phyloP scores from a whole-genome alignment of 2,797 vertebrate species.

The Ctenochaetus hawaiiensis region DNA sequence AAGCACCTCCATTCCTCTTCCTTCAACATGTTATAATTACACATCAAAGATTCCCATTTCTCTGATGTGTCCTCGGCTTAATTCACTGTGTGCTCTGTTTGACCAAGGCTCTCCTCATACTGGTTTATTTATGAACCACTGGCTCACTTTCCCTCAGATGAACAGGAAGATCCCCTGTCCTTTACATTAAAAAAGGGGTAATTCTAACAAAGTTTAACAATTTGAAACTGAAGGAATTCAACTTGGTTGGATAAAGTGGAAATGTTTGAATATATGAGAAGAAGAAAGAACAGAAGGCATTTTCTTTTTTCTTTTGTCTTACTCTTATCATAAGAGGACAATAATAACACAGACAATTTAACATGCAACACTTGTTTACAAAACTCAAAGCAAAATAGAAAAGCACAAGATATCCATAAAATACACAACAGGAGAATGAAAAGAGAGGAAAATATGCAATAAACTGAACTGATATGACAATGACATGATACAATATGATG shows the following conservation, averaged over 20 bases:
- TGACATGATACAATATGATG: too few species aligned
- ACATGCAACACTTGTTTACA: too few species aligned
- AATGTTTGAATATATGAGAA: not conserved
- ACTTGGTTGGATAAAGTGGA: not conserved
- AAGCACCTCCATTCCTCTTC: slow-evolving; percentile 37
- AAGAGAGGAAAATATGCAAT: too few species aligned
- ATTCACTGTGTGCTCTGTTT: slow-evolving; percentile 38
- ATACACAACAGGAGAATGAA: too few species aligned
- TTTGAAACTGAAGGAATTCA: not conserved
- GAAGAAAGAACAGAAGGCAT: too few species aligned
- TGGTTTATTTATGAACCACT: slow-evolving; percentile 48
- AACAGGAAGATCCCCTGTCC: slow-evolving; percentile 12
- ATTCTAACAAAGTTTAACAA: slow-evolving; percentile 1
- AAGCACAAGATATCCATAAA: too few species aligned
- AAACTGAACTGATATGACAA: too few species aligned
- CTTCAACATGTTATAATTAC: slow-evolving; percentile 24
- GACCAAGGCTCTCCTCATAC: slow-evolving; percentile 25
- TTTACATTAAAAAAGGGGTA: slow-evolving; percentile 6
- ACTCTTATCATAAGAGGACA: not conserved
- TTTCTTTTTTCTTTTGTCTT: not conserved
- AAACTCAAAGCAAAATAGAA: too few species aligned
- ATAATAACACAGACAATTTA: not conserved
- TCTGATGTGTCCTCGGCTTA: slow-evolving; percentile 35
- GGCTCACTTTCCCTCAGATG: slow-evolving; percentile 23
- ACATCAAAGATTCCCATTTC: slow-evolving; percentile 45